phyloP scores from a whole-genome alignment of 1,140 invertebrate genomes.

The Aphidius ervi region DNA sequence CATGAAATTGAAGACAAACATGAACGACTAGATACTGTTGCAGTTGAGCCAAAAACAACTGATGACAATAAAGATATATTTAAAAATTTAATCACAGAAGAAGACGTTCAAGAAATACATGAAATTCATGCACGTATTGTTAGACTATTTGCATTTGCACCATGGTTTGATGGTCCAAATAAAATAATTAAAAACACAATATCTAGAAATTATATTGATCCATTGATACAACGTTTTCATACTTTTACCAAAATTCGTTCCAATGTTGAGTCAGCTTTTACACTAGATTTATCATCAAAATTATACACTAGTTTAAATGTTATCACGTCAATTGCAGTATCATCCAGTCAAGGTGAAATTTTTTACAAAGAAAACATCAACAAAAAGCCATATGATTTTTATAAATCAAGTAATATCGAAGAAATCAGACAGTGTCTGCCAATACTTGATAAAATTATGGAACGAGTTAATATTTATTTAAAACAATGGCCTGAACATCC shows the following conservation, averaged over 20 bases:
- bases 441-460: constrained; percentile 62
- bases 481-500: constrained; percentile 89
- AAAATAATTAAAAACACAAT: constrained; percentile 28
- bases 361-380: constrained; percentile 23
- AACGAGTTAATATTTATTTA: constrained; percentile 65
- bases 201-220: constrained; percentile 51
- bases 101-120: constrained; percentile 59
- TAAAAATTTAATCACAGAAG: constrained; percentile 50
- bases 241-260: constrained; percentile 47
- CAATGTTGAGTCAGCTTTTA: constrained; percentile 51
- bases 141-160: constrained; percentile 52
- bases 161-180: constrained; percentile 54
- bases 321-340: constrained; percentile 34
- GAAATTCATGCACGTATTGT: constrained; percentile 62
- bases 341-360: constrained; percentile 9
- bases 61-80: background rate
- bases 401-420: constrained; percentile 76
- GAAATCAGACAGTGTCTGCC: constrained; percentile 71
- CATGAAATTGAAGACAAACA: constrained; percentile 27
- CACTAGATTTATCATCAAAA: constrained; percentile 50
- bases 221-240: constrained; percentile 59
- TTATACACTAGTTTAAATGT: constrained; percentile 57
- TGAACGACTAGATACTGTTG: constrained; percentile 9
- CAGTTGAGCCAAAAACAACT: background rate
- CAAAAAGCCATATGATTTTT: constrained; percentile 69